A percentile compares a stretch with the other conserved stretches of the same genome.
These are phyloP conservation scores for Psammodynastes pulverulentus DNA, from an alignment of 2,113 vertebrate species.

Conservation along the genomic window DNA sequence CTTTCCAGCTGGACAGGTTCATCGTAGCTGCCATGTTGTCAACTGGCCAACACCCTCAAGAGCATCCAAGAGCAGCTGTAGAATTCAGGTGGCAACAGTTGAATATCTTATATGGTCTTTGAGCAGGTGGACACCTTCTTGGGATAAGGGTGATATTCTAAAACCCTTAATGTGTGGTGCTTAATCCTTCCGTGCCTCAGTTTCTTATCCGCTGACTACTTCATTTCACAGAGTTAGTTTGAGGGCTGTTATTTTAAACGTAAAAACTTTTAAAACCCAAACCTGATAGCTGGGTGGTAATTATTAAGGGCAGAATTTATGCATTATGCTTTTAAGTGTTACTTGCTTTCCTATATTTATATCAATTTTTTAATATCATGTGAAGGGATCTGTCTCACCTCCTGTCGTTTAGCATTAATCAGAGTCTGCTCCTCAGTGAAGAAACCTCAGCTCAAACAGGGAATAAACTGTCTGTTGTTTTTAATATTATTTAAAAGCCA, in stretches of 20 bases:
- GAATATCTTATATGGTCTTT: background rate
- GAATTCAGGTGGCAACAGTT: background rate
- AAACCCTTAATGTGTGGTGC: background rate
- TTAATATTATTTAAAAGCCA: background rate
- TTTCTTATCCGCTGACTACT: conserved; percentile 10
- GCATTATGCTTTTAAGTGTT: background rate
- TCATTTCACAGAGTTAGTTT: conserved; percentile 1
- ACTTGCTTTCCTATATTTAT: conserved; percentile 5
- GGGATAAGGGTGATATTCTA: background rate
- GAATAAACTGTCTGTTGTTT: background rate
- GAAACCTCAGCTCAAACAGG: background rate
- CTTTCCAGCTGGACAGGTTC: background rate
- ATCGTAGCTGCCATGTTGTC: background rate
- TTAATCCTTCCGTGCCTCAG: background rate
- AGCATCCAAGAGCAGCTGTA: background rate
- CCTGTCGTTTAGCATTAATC: conserved; percentile 11
- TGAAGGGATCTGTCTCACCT: conserved; percentile 9
- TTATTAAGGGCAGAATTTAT: conserved; percentile 27
- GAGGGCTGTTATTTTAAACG: background rate
- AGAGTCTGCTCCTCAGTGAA: conserved; percentile 7
- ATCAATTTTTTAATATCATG: conserved; percentile 7
- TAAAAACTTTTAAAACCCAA: conserved; percentile 17
- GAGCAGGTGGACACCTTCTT: background rate
- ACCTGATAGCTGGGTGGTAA: background rate
- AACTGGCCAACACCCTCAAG: background rate